Evolutionary conservation across 2,888 invertebrate species (phyloP), one percentile per base, ranked within the genome.

Genomic region (Dryadula phaetusa): DNA sequence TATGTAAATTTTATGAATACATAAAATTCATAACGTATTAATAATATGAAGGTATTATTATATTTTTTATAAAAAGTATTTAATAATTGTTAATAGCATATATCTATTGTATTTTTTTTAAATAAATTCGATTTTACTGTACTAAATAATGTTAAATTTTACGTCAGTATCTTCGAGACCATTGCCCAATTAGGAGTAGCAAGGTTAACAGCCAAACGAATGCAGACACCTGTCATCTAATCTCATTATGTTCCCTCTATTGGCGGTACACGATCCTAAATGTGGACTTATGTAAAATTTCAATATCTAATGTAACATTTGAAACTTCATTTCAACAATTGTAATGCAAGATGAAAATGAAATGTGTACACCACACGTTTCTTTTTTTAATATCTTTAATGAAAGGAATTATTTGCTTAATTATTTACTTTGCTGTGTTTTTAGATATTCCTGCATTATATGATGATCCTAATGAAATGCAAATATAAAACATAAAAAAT

Each of bases 121-220:
- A 1, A 3, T 4, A 46, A 58, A 34, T 18, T 47, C 37, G 6
- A 10, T 20, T 20, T 5, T 16, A 44, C 25, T 14, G 4, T 28
- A 40, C 2, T 8, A 58, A 58, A 58, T 16, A 52, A 40, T 49
- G 12, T 58, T 32, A 20, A 47, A 64, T 25, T 67, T 44, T 14
- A 58, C 14, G 62, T 28, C 52, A 61, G 62, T 53, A 62, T 67
- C 62, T 67, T 67, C 56, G 42, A 54, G 64, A 58, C 76, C 73
- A 77, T 76, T 76, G 82, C 83, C 84, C 86, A 86, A 88, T 87
- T 88, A 86, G 76, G 73, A 69, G 76, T 84, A 84, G 84, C 81
- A 79, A 80, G 81, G 73, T 75, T n/a, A n/a, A 67, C 73, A 67
- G 71, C 67, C 71, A 77, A 86, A 85, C 82, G 80, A 84, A 83